Percentiles rank a stretch among this genome's conserved stretches.
phyloP scores from a whole-genome alignment of 2,888 invertebrate species.

The Tipula helvola region DNA sequence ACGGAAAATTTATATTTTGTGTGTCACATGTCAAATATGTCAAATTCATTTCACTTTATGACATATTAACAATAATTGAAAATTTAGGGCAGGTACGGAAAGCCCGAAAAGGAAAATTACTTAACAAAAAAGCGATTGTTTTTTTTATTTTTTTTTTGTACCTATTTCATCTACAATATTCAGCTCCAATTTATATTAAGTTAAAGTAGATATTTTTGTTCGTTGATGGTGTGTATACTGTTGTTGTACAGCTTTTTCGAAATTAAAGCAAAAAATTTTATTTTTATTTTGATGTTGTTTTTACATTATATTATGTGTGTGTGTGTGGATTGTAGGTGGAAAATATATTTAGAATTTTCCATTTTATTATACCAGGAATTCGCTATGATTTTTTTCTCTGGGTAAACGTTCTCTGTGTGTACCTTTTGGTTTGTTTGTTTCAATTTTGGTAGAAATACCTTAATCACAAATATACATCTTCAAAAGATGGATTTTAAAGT shows the following conservation, averaged over 20 bases:
- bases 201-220: not conserved
- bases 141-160: not conserved
- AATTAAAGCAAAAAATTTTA: not conserved
- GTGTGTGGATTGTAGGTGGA: not conserved
- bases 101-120: not conserved
- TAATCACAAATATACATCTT: not conserved
- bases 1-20: not conserved
- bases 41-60: not conserved
- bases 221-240: not conserved
- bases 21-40: not conserved
- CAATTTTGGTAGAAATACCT: not conserved
- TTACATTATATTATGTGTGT: too few species aligned
- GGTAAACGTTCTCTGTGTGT: not conserved
- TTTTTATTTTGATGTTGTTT: not conserved
- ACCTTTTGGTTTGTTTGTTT: not conserved
- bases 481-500: too few species aligned
- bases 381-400: not conserved
- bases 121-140: not conserved
- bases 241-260: not conserved
- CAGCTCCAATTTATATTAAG: not conserved
- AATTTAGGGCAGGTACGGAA: not conserved
- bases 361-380: not conserved
- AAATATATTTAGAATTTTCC: not conserved
- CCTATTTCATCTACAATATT: not conserved
- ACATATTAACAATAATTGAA: slow-evolving; percentile 4